Evolutionary conservation across 2,797 vertebrate species (phyloP).

Genomic region (Chaunax sp.): DNA sequence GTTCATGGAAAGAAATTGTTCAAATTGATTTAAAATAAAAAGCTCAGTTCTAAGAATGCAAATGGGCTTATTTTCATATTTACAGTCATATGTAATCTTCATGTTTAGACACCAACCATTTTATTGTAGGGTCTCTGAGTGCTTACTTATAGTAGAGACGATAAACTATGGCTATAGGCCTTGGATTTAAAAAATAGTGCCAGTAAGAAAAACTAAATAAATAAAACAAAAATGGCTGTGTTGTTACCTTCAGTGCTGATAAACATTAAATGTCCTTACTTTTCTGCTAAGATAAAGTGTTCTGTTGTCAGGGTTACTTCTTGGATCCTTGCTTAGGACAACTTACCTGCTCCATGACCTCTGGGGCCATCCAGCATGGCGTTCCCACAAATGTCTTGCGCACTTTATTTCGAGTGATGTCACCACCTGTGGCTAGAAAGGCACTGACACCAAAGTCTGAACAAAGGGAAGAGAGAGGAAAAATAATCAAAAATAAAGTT

Average conservation of each 20-base stretch:
- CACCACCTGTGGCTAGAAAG: conserved; percentile 95
- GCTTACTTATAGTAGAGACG: conserved; percentile 5
- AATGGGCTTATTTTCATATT: neutral
- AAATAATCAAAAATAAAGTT: neutral
- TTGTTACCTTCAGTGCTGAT: neutral
- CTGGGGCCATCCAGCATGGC: conserved; percentile 98
- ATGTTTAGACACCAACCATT: neutral
- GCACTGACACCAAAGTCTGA: conserved; percentile 96
- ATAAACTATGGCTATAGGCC: neutral
- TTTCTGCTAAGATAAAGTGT: conserved; percentile 3
- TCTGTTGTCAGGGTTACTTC: neutral
- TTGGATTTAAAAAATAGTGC: neutral
- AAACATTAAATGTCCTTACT: neutral
- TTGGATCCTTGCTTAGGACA: neutral
- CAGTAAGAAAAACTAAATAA: too few relatives aligned
- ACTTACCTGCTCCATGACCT: conserved; percentile 97
- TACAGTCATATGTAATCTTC: conserved; percentile 1
- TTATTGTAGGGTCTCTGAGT: neutral
- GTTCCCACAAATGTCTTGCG: conserved; percentile 98
- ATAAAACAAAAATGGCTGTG: neutral
- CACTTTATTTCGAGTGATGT: conserved; percentile 98
- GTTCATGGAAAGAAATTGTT: neutral
- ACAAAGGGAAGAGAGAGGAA: neutral
- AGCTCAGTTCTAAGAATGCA: neutral
- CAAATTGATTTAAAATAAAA: neutral